Conservation (phyloP, 2,113 vertebrate species). For the Campylorhamphus procurvoides region DNA sequence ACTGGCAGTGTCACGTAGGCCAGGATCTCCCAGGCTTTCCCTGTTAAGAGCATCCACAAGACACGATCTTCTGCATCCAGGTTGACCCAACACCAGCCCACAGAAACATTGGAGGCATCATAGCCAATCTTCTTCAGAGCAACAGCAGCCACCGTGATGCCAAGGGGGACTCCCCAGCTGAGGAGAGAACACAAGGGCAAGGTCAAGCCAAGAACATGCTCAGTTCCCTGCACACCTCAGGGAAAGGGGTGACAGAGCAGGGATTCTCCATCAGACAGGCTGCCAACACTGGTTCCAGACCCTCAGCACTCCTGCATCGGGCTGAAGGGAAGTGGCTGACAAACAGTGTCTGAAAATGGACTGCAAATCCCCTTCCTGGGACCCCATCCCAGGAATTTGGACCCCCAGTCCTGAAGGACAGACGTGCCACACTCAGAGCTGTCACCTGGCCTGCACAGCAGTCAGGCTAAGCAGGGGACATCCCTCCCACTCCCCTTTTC, state of each 20-base stretch:
- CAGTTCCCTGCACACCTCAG: background rate
- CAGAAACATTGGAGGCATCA: slow-evolving; percentile 91
- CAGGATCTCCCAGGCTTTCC: slow-evolving; percentile 94
- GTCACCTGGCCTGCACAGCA: background rate
- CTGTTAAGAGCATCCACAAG: slow-evolving; percentile 93
- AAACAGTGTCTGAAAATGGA: rapidly evolving
- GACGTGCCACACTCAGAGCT: background rate
- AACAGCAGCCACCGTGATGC: slow-evolving; percentile 84
- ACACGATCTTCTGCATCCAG: slow-evolving; percentile 81
- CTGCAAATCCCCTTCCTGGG: background rate
- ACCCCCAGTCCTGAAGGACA: background rate
- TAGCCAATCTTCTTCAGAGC: slow-evolving; percentile 91
- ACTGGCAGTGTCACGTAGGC: slow-evolving; percentile 88
- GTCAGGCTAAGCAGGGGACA: background rate
- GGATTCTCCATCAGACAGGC: background rate
- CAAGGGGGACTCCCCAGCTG: slow-evolving; percentile 92
- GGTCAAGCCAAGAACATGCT: background rate
- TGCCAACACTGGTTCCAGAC: rapidly evolving
- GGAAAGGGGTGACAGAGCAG: background rate
- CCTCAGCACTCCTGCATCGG: background rate
- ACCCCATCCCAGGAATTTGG: rapidly evolving
- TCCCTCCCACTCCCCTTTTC: background rate
- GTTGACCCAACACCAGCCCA: slow-evolving; percentile 97
- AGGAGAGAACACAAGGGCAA: background rate
- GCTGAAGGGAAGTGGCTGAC: background rate